Evolutionary conservation across 2,113 vertebrate genomes (phyloP).

Genomic region (Terrapene triunguis): DNA sequence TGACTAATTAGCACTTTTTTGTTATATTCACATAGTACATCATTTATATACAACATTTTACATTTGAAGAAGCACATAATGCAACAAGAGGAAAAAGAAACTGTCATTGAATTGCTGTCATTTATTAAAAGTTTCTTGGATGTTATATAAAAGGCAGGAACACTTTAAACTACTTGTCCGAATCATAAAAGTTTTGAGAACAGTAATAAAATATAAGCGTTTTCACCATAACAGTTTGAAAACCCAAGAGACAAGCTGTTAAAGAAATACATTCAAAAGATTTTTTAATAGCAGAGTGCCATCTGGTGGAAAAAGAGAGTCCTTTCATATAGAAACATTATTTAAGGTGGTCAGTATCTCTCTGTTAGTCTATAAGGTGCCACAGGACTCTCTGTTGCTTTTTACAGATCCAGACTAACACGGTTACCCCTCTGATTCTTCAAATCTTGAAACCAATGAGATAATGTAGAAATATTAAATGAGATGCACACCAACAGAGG

Average conservation of each 20-base stretch:
- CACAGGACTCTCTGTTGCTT: too few species aligned
- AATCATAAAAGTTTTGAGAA: neutral
- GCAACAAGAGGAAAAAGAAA: neutral
- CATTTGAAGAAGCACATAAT: neutral
- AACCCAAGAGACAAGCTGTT: neutral
- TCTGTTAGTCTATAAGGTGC: too few species aligned
- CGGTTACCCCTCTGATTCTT: neutral
- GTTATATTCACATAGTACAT: neutral
- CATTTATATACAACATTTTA: neutral
- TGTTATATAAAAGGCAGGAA: neutral
- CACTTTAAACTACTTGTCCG: neutral
- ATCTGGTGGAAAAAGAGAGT: slow-evolving; percentile 64
- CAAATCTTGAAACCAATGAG: neutral
- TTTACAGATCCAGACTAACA: too few species aligned
- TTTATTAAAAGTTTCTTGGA: neutral
- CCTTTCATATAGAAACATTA: neutral
- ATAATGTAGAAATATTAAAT: neutral
- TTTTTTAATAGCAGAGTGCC: slow-evolving; percentile 52
- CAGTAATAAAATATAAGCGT: neutral
- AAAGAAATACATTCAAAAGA: neutral
- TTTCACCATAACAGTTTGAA: neutral
- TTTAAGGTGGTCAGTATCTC: slow-evolving; percentile 71
- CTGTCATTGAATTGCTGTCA: neutral
- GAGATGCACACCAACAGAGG: accelerated
- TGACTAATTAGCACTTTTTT: neutral